These are phyloP conservation scores for Temnothorax longispinosus DNA, from an alignment of 1,140 invertebrate species.

Conservation along the genomic window DNA sequence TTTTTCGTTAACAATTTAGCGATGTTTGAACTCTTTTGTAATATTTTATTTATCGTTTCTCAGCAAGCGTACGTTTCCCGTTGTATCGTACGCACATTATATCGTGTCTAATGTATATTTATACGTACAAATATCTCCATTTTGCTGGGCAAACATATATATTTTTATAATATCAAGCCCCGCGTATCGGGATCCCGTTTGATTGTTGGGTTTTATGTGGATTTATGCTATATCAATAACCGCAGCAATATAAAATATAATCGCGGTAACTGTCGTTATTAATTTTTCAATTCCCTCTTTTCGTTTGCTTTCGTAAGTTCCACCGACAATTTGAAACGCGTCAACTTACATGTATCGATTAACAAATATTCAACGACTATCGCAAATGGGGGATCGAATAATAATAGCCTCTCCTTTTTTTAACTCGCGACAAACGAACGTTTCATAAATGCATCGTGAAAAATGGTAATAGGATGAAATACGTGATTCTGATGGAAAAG, in stretches of 20 bases:
- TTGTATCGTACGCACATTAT: not conserved
- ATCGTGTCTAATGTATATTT: conserved; percentile 29
- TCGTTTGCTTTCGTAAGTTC: conserved; percentile 48
- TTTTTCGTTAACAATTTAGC: not conserved
- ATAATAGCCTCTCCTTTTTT: conserved; percentile 33
- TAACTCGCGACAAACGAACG: not conserved
- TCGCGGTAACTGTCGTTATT: conserved; percentile 38
- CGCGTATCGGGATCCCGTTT: conserved; percentile 32
- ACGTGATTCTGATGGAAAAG: conserved; percentile 9
- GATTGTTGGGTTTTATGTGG: conserved; percentile 58
- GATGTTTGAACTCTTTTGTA: not conserved
- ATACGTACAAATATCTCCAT: conserved; percentile 47
- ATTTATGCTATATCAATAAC: conserved; percentile 60
- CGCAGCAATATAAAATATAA: conserved; percentile 56
- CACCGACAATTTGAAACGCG: conserved; percentile 40
- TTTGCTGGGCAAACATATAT: conserved; percentile 24
- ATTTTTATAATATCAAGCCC: conserved; percentile 34
- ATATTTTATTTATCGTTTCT: conserved; percentile 11
- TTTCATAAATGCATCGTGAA: conserved; percentile 28
- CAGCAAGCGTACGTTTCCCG: not conserved
- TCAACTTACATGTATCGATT: conserved; percentile 55
- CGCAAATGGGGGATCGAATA: conserved; percentile 40
- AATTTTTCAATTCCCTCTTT: conserved; percentile 55
- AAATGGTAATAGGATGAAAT: conserved; percentile 41
- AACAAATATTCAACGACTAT: conserved; percentile 52